These are phyloP conservation scores for Molorchus minor DNA, from an alignment of 2,888 invertebrate species.

Conservation along the genomic window DNA sequence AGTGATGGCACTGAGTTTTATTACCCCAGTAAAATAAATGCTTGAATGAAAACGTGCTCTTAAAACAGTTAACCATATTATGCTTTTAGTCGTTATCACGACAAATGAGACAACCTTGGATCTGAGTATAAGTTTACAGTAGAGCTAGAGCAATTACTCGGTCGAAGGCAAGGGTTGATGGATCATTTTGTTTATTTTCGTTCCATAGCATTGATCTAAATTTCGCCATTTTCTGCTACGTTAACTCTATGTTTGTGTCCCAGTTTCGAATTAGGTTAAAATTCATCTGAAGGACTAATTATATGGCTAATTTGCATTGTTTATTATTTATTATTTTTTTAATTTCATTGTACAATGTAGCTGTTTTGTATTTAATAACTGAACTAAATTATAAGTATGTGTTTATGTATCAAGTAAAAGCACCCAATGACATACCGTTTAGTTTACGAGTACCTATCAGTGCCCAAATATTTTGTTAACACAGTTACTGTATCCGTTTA, in stretches of 20 bases:
- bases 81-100: constrained; percentile 8
- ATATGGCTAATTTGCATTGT: constrained; percentile 20
- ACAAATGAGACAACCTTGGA: constrained; percentile 9
- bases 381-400: too few relatives aligned
- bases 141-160: constrained; percentile 4
- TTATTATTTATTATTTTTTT: constrained; percentile 10
- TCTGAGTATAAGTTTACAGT: constrained; percentile 14
- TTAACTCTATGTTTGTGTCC: constrained; percentile 24
- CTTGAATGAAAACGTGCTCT: neutral
- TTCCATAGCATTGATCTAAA: constrained; percentile 23
- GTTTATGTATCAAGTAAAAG: too few relatives aligned
- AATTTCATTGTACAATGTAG: neutral
- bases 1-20: constrained; percentile 16
- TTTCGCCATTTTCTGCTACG: constrained; percentile 11
- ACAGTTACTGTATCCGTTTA: too few relatives aligned
- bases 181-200: constrained; percentile 6
- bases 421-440: too few relatives aligned
- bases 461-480: too few relatives aligned
- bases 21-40: constrained; percentile 12
- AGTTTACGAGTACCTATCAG: too few relatives aligned
- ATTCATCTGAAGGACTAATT: constrained; percentile 22
- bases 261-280: constrained; percentile 24
- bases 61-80: neutral
- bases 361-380: too few relatives aligned
- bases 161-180: constrained; percentile 3